These are phyloP conservation scores for Megastigmus dorsalis DNA, from an alignment of 2,888 invertebrate genomes.

Conservation along the genomic window DNA sequence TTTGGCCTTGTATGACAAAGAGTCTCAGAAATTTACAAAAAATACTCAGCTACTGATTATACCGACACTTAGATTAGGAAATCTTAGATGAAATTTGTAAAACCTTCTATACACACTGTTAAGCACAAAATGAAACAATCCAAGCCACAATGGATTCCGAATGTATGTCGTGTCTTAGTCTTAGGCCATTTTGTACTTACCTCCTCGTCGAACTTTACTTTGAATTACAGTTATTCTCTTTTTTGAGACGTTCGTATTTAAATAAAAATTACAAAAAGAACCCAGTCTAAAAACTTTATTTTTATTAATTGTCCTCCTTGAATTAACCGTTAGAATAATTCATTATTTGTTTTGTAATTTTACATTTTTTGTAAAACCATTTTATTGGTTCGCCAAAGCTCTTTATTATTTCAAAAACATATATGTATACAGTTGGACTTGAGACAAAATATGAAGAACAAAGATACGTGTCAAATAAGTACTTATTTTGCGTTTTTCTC, in stretches of 20 bases:
- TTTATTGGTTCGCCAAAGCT: too few relatives aligned
- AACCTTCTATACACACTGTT: constrained; percentile 37
- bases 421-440: too few relatives aligned
- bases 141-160: constrained; percentile 31
- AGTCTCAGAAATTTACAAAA: constrained; percentile 33
- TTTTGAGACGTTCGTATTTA: constrained; percentile 41
- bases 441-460: too few relatives aligned
- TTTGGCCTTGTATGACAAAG: constrained; percentile 51
- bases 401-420: too few relatives aligned
- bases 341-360: too few relatives aligned
- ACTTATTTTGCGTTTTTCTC: too few relatives aligned
- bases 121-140: constrained; percentile 37
- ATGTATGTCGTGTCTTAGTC: constrained; percentile 56
- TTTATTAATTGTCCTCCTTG: not conserved
- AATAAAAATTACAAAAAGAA: constrained; percentile 45
- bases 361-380: too few relatives aligned
- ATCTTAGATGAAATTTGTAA: constrained; percentile 39
- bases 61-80: constrained; percentile 33
- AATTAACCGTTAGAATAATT: too few relatives aligned
- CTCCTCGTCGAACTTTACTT: constrained; percentile 58
- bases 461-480: too few relatives aligned
- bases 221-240: constrained; percentile 48
- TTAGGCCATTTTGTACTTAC: constrained; percentile 71
- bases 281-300: constrained; percentile 13
- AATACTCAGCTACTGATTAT: constrained; percentile 50